phyloP scores from a whole-genome alignment of 2,113 vertebrate genomes.

The Prolemur simus region DNA sequence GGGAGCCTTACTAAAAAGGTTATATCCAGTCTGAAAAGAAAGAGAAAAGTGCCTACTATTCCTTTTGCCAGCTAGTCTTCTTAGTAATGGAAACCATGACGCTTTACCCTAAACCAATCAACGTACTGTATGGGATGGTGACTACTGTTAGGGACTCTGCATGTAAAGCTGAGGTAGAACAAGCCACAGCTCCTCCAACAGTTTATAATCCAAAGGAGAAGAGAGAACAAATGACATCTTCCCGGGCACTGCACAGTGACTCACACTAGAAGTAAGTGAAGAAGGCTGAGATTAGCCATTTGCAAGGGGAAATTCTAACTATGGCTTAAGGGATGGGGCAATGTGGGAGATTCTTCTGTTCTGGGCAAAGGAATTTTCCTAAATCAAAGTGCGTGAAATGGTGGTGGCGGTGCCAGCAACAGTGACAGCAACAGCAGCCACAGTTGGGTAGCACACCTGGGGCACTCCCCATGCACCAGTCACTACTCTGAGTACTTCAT shows the following conservation, averaged over 20 bases:
- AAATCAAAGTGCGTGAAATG: neutral
- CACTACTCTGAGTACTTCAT: neutral
- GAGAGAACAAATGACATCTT: neutral
- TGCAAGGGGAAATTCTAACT: neutral
- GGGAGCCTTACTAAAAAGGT: neutral
- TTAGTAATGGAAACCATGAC: neutral
- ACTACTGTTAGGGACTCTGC: neutral
- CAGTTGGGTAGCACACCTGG: neutral
- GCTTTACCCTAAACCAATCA: neutral
- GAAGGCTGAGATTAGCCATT: neutral
- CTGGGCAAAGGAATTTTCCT: neutral
- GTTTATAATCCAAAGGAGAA: neutral
- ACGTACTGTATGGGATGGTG: neutral
- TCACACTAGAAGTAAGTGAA: neutral
- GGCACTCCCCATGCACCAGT: neutral
- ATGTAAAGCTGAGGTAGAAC: neutral
- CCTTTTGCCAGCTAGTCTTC: neutral
- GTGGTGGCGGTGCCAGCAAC: too few relatives aligned
- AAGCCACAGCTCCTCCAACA: too few relatives aligned
- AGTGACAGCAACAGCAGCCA: too few relatives aligned
- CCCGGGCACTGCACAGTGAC: fast-evolving
- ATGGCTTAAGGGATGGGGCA: neutral
- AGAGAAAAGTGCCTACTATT: neutral
- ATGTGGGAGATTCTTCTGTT: neutral
- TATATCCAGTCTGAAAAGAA: neutral